Evolutionary conservation across 2,113 vertebrate species (phyloP).

Genomic region (Dolichotis patagonum): DNA sequence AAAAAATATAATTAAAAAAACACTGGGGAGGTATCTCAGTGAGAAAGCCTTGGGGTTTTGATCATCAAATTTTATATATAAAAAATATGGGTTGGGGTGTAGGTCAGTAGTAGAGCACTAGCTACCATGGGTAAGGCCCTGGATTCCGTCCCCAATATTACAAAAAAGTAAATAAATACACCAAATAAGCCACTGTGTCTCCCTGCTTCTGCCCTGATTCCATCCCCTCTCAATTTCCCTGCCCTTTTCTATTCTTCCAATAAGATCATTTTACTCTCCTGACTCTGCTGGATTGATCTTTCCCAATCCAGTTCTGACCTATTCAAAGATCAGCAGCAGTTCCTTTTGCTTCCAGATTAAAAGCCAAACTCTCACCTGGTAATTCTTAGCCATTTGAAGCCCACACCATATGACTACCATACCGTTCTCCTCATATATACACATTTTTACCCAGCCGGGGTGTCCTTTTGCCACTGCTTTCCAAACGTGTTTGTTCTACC

Average conservation of each 20-base stretch:
- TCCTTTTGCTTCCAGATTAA: background rate
- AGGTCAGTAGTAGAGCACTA: background rate
- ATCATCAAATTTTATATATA: too few species aligned
- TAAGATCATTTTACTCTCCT: background rate
- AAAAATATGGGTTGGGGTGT: background rate
- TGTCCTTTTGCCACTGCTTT: background rate
- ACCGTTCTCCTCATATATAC: fast-evolving
- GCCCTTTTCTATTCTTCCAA: background rate
- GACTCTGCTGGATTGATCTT: background rate
- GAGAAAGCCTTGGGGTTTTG: background rate
- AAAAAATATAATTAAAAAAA: background rate
- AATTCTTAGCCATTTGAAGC: background rate
- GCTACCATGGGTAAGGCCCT: background rate
- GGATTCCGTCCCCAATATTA: background rate
- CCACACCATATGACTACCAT: too few species aligned
- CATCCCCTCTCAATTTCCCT: background rate
- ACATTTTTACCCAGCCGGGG: background rate
- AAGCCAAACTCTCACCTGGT: background rate
- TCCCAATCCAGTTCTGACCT: background rate
- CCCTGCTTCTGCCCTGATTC: background rate
- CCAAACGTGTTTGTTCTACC: background rate
- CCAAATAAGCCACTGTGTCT: background rate
- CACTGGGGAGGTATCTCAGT: background rate
- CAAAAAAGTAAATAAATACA: background rate
- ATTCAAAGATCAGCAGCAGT: background rate